A percentile compares a stretch with the other conserved stretches of the same genome.
These are phyloP conservation scores for Oligia latruncula DNA, from an alignment of 2,888 invertebrate species.

Conservation along the genomic window DNA sequence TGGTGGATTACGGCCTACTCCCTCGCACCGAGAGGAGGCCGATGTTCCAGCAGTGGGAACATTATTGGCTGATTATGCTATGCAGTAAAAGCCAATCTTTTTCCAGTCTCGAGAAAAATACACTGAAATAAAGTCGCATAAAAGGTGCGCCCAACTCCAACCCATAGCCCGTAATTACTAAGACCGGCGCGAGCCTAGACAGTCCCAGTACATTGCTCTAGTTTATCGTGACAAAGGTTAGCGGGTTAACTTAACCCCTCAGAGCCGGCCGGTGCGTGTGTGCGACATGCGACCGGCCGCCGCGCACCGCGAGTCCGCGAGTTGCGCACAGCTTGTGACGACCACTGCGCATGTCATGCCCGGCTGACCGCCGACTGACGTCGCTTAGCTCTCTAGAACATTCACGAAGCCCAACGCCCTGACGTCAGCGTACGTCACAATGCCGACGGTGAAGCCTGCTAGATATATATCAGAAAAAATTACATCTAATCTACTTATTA, in stretches of 20 bases:
- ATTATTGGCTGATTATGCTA: neutral
- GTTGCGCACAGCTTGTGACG: constrained; percentile 54
- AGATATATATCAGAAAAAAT: constrained; percentile 49
- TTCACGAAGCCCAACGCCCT: constrained; percentile 72
- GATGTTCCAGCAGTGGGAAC: neutral
- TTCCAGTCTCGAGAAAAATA: neutral
- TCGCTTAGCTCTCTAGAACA: constrained; percentile 71
- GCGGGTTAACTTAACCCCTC: constrained; percentile 57
- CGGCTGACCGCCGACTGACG: constrained; percentile 68
- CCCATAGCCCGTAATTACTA: constrained; percentile 19
- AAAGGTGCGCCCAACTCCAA: constrained; percentile 16
- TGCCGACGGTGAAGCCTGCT: constrained; percentile 59
- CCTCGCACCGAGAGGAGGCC: neutral
- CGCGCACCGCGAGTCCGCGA: constrained; percentile 49
- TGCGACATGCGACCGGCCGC: constrained; percentile 7
- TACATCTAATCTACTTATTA: constrained; percentile 58
- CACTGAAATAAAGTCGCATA: constrained; percentile 11
- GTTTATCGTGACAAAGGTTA: constrained; percentile 55
- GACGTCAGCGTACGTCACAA: constrained; percentile 79
- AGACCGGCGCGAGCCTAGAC: constrained; percentile 36
- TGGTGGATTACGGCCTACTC: too few relatives aligned
- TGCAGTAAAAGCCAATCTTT: neutral
- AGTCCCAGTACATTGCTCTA: constrained; percentile 53
- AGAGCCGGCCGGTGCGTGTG: constrained; percentile 53
- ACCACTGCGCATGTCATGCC: constrained; percentile 65